Evolutionary conservation across 2,113 vertebrate genomes (phyloP), one percentile per base, ranked within the genome.

Genomic region (Oceanites oceanicus): DNA sequence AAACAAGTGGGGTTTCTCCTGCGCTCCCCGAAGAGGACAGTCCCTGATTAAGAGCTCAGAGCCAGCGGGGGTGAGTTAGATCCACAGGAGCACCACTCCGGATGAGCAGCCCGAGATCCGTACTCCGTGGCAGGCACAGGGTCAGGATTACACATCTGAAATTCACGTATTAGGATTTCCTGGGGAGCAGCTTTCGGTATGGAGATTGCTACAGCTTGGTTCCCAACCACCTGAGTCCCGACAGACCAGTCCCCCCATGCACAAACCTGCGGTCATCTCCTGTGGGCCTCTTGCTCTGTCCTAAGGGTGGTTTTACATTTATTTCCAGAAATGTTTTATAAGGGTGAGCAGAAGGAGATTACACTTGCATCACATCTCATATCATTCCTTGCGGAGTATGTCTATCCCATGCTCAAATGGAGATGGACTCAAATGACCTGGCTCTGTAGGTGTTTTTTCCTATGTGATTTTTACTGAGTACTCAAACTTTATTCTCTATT

Each of bases 11-110:
- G 65, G 59, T 58, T 92, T 86, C 78, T 88, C 42, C 80, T 2
- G 0, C 0, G 3, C 42, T 88, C n/a, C 42, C 78, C 11, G 0
- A 63, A 78, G 77, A 88, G 15, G 47, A 76, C 66, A 87, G 74
- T 58, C 66, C 2, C 10, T 73, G 70, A 89, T 89, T 94, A 95
- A 92, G 92, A 79, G 83, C 78, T 95, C 92, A 92, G 82, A 59
- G 82, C 12, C 75, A 11, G 30, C 70, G 58, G 72, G 91, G 56
- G 42, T 59, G 80, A 86, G 25, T 53, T 68, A 73, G 42, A 78
- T 29, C 25, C 49, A n/a, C 20, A 62, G 72, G 18, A 91, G 15
- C 23, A 3, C 70, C 74, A 44, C 45, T 94, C 80, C 4, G 18
- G 36, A 82, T 67, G 91, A 95, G 47, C 70, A 88, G 65, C 58